phyloP scores from a whole-genome alignment of 1,140 invertebrate species.

The Antheraea pernyi region DNA sequence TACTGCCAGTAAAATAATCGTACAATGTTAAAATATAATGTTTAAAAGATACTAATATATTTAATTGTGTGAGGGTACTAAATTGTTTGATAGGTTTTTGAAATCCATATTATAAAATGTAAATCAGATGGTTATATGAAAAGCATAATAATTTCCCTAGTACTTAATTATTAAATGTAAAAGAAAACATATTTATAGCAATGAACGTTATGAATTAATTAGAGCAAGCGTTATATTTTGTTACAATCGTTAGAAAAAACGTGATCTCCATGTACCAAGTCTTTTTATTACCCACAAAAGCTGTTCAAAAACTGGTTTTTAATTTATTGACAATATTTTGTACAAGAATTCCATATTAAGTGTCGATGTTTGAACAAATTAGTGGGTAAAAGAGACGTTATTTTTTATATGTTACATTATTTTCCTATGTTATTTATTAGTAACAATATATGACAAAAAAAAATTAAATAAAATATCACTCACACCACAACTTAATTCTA shows the following conservation, averaged over 20 bases:
- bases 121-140: neutral
- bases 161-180: neutral
- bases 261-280: neutral
- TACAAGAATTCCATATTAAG: neutral
- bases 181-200: neutral
- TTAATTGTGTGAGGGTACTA: no score
- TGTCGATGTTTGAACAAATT: neutral
- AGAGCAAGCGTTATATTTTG: constrained; percentile 2
- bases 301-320: neutral
- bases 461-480: constrained; percentile 35
- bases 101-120: constrained; percentile 1
- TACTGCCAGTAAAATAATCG: no score
- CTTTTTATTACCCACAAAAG: neutral
- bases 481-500: constrained; percentile 74
- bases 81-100: no score
- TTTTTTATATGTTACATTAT: neutral
- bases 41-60: no score
- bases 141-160: neutral
- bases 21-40: no score
- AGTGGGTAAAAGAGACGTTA: neutral
- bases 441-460: neutral
- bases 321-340: neutral
- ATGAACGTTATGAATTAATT: constrained; percentile 7
- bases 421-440: neutral
- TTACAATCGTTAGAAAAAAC: neutral